phyloP scores from a whole-genome alignment of 2,113 vertebrate genomes.

The Dolichallabes microphthalmus region DNA sequence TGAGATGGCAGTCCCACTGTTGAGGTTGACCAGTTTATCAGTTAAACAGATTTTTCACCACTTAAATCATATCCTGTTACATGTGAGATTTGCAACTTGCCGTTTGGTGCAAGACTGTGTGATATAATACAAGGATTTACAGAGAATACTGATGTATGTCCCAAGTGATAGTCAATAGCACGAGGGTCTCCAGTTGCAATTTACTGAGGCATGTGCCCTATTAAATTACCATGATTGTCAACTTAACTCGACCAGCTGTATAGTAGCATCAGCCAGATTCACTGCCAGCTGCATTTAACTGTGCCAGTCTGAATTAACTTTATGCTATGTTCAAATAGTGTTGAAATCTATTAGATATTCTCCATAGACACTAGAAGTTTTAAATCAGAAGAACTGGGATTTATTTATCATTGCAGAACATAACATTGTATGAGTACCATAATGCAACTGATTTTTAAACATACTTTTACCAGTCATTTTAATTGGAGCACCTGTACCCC shows the following conservation, averaged over 20 bases:
- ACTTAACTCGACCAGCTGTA: neutral
- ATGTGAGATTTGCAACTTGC: conserved; percentile 15
- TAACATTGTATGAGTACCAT: neutral
- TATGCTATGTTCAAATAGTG: neutral
- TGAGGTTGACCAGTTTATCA: conserved; percentile 45
- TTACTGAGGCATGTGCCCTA: neutral
- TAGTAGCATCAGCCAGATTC: neutral
- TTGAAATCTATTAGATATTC: neutral
- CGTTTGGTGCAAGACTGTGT: neutral
- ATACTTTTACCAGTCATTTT: neutral
- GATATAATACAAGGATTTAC: neutral
- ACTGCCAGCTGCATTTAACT: neutral
- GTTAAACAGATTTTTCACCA: conserved; percentile 35
- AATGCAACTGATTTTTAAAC: neutral
- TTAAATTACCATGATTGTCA: conserved; percentile 1
- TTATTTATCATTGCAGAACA: neutral
- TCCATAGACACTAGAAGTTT: neutral
- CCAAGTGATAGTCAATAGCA: neutral
- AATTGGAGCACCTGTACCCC: neutral
- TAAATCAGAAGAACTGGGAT: neutral
- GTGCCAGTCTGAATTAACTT: neutral
- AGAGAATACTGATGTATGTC: conserved; percentile 9
- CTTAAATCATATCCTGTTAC: conserved; percentile 44
- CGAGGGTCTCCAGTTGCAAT: neutral
- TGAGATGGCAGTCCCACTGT: conserved; percentile 40